Evolutionary conservation across 2,888 invertebrate genomes (phyloP).

Genomic region (Latrodectus elegans): DNA sequence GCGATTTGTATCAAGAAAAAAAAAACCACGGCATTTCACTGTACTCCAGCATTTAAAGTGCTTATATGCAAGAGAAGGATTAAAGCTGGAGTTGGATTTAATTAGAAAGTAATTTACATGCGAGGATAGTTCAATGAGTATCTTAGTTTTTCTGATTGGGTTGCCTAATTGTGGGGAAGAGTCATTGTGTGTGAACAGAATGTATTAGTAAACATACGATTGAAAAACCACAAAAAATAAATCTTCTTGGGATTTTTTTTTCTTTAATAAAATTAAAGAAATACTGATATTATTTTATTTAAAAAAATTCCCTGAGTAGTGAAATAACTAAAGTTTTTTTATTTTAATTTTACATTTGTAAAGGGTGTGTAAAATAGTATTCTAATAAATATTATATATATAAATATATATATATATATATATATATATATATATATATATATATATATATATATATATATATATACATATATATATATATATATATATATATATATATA

Average conservation of each 20-base stretch:
- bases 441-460: too few species aligned
- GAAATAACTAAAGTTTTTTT: too few species aligned
- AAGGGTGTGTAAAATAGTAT: too few species aligned
- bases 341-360: too few species aligned
- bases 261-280: too few species aligned
- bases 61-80: background rate
- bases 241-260: background rate
- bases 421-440: too few species aligned
- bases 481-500: too few species aligned
- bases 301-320: too few species aligned
- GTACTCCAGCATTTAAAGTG: background rate
- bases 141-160: background rate
- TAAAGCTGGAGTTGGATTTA: slow-evolving; percentile 1
- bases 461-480: too few species aligned
- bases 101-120: slow-evolving; percentile 19
- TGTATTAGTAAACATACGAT: background rate
- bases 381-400: too few species aligned
- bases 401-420: too few species aligned
- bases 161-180: background rate
- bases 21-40: background rate
- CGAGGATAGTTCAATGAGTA: background rate
- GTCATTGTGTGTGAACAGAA: background rate
- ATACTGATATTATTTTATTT: too few species aligned
- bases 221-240: background rate
- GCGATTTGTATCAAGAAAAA: background rate